phyloP scores from a whole-genome alignment of 1,140 invertebrate genomes.

The Bursaphelenchus mucronatus region DNA sequence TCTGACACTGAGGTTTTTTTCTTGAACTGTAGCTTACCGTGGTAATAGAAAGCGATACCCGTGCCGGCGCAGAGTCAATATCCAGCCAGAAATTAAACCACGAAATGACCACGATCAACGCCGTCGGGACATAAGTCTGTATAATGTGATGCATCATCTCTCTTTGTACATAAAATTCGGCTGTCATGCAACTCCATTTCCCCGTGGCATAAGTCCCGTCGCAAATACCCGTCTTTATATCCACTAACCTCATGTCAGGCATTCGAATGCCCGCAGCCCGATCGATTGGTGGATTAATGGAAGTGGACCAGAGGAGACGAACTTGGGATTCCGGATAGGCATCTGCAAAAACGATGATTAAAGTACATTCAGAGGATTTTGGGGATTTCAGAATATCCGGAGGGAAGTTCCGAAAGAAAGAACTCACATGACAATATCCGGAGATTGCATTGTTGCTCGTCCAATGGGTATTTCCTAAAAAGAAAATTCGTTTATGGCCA shows the following conservation, averaged over 20 bases:
- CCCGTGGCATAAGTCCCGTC: slow-evolving; percentile 59
- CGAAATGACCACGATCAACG: slow-evolving; percentile 57
- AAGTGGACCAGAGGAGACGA: slow-evolving; percentile 47
- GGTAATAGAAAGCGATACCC: slow-evolving; percentile 60
- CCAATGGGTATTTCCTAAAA: slow-evolving; percentile 57
- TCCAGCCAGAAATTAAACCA: slow-evolving; percentile 63
- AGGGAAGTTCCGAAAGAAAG: slow-evolving; percentile 19
- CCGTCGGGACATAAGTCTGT: slow-evolving; percentile 59
- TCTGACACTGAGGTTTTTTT: slow-evolving; percentile 4
- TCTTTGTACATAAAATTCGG: slow-evolving; percentile 49
- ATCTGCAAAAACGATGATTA: slow-evolving; percentile 35
- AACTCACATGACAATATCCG: slow-evolving; percentile 50
- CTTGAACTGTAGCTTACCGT: slow-evolving; percentile 33
- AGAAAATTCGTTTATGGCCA: slow-evolving; percentile 19
- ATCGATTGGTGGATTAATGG: slow-evolving; percentile 56
- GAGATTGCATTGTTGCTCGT: slow-evolving; percentile 52
- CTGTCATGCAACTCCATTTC: slow-evolving; percentile 52
- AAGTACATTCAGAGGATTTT: background rate
- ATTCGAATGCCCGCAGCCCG: slow-evolving; percentile 54
- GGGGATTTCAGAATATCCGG: slow-evolving; percentile 23
- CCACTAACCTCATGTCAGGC: slow-evolving; percentile 55
- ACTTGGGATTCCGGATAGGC: slow-evolving; percentile 58
- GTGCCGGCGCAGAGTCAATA: slow-evolving; percentile 61
- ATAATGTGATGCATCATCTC: slow-evolving; percentile 58
- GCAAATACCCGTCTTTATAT: slow-evolving; percentile 53